Evolutionary conservation across 2,888 invertebrate genomes (phyloP).

Genomic region (Baronia brevicornis): DNA sequence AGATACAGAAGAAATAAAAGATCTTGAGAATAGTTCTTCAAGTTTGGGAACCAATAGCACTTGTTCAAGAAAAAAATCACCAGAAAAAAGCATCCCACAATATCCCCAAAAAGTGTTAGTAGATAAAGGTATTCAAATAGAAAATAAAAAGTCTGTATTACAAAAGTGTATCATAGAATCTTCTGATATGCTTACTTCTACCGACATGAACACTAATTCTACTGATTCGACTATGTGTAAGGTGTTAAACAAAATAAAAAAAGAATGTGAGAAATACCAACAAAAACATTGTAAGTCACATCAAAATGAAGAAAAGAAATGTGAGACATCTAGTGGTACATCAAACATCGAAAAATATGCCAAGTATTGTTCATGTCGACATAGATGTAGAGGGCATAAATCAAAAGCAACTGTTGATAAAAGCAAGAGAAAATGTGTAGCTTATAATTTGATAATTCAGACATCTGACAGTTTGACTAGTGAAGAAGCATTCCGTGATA

Average conservation of each 20-base stretch:
- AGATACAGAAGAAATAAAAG: slow-evolving; percentile 54
- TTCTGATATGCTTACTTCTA: slow-evolving; percentile 43
- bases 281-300: slow-evolving; percentile 44
- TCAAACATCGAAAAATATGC: slow-evolving; percentile 56
- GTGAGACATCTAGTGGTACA: slow-evolving; percentile 53
- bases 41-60: slow-evolving; percentile 3
- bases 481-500: slow-evolving; percentile 37
- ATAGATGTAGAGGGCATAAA: slow-evolving; percentile 44
- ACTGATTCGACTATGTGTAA: slow-evolving; percentile 55
- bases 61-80: neutral
- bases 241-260: slow-evolving; percentile 56
- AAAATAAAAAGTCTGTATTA: slow-evolving; percentile 30
- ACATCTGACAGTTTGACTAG: slow-evolving; percentile 59
- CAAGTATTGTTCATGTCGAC: slow-evolving; percentile 46
- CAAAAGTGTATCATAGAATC: slow-evolving; percentile 34
- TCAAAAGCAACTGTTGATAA: slow-evolving; percentile 39
- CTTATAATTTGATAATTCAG: slow-evolving; percentile 65
- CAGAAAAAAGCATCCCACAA: slow-evolving; percentile 14
- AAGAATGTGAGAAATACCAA: slow-evolving; percentile 61
- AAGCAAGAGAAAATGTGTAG: slow-evolving; percentile 49
- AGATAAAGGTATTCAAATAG: slow-evolving; percentile 44
- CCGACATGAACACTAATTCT: slow-evolving; percentile 48
- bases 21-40: slow-evolving; percentile 17
- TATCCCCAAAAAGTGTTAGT: too few relatives aligned
- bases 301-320: slow-evolving; percentile 32